Conservation (phyloP, 1,140 invertebrate species). For the Dinoponera quadriceps region DNA sequence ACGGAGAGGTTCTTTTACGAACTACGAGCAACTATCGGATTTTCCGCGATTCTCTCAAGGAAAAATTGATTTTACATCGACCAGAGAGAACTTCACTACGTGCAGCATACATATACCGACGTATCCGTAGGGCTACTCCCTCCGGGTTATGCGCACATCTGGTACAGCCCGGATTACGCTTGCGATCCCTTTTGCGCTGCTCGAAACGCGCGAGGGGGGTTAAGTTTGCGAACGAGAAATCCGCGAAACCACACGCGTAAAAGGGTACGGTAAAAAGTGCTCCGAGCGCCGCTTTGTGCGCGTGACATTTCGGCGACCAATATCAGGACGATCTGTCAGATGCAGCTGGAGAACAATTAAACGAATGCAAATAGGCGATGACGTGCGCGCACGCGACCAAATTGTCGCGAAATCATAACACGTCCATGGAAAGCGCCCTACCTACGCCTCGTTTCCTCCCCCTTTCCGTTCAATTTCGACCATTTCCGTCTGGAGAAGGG, state of each 20-base stretch:
- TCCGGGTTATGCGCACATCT: neutral
- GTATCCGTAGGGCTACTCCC: neutral
- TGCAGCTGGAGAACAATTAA: constrained; percentile 23
- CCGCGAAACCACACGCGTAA: neutral
- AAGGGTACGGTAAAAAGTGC: constrained; percentile 7
- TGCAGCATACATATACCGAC: neutral
- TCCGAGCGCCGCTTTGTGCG: constrained; percentile 1
- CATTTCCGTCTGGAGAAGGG: too few species aligned
- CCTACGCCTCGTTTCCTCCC: neutral
- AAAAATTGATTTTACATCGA: neutral
- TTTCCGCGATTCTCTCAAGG: neutral
- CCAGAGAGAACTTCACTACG: neutral
- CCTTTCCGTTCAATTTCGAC: neutral
- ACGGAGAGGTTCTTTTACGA: too few species aligned
- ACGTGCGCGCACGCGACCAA: neutral
- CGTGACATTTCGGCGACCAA: constrained; percentile 12
- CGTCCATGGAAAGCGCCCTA: neutral
- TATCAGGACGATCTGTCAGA: constrained; percentile 40
- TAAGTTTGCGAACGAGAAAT: neutral
- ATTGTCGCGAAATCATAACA: constrained; percentile 33
- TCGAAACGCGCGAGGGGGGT: neutral
- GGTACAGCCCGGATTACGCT: neutral
- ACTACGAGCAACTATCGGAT: neutral
- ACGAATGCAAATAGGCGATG: neutral
- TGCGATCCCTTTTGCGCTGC: neutral